Evolutionary conservation across 2,888 invertebrate species (phyloP), one percentile per base, ranked within the genome.

Genomic region (Anthophora plumipes): DNA sequence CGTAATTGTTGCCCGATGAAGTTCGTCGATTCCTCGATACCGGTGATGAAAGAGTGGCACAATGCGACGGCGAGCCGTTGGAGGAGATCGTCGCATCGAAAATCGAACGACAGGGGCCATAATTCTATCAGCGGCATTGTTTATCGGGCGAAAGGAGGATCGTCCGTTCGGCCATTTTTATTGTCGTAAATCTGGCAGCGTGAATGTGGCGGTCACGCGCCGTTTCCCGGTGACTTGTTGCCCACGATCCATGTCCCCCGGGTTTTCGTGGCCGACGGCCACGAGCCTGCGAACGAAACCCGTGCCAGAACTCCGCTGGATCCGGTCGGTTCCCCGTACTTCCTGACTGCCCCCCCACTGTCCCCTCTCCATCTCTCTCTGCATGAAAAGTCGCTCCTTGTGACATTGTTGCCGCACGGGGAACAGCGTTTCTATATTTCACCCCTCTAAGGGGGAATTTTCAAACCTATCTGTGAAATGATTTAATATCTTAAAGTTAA

Each of bases 151-250:
- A 76, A 63, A 73, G 61, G 67, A 60, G 68, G 67, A 76, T 64
- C 55, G 64, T 12, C 57, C 46, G 25, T 61, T 54, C 63, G 37
- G 37, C 55, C 75, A 84, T 86, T 86, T 86, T 87, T 80, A 78
- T 81, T 64, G 80, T 74, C 87, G 79, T 85, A 85, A 83, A 85
- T 84, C 83, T 79, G 74, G 79, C 80, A 76, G 77, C 71, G 71
- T 72, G 83, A 86, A 82, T 74, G 80, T 70, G 77, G 59, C 64
- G 83, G 86, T 85, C 86, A 88, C 87, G 88, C 88, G 87, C 85
- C 85, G 87, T 89, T 88, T 87, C 88, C 85, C 86, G 78, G 80
- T 87, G 88, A 89, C 89, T 88, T 89, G 88, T 85, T 89, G 88
- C 88, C 87, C 80, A 83, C 84, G 81, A 85, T 85, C 87, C 90